Base-by-base conservation (phyloP, 2,888 invertebrate species). In the Desoria tigrina region DNA sequence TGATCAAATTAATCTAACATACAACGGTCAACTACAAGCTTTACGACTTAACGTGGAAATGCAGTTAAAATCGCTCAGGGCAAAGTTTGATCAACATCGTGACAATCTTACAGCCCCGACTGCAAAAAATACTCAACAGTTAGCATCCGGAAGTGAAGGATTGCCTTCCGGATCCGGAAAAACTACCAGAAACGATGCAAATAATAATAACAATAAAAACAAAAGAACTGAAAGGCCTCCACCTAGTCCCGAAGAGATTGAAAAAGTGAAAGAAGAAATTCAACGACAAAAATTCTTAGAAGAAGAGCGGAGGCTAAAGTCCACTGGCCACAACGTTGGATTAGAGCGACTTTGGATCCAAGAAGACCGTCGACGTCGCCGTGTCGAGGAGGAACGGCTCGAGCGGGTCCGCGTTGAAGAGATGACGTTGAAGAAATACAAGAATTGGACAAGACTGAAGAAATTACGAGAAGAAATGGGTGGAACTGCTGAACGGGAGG, bases 181-280 rank as follows among this genome's bases (percentile, higher is more conserved):
- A 16, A 7, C 32, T 14, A 26, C 54, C 37, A 4, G 18, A 24
- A 1, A 7, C 54, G n/a, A 37, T 21, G 14, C n/a, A n/a, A 24
- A 6, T 42, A 7, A 42, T 27, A 3, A 57, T 23, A 32, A 39
- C n/a, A 39, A 4, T n/a, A n/a, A n/a, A n/a, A n/a, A 37, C 7
- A 54, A 54, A 27, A 18, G 21, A 14, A 14, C 39, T 7, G 26
- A 16, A 18, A 23, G 49, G 55, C 56, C 56, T 37, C 1, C 56
- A 4, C n/a, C 21, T 6, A 45, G 45, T 45, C 4, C 3, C 14
- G 28, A 59, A 49, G 27, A 26, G 27, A 21, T 11, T n/a, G 51
- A 49, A n/a, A 57, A 49, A 42, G 28, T 68, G 18, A 50, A 59
- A n/a, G 68, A 68, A 24, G 61, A 68, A 32, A 68, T 68, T 28